These are phyloP conservation scores for Florisuga fusca DNA, from an alignment of 2,797 vertebrate species.

Conservation along the genomic window DNA sequence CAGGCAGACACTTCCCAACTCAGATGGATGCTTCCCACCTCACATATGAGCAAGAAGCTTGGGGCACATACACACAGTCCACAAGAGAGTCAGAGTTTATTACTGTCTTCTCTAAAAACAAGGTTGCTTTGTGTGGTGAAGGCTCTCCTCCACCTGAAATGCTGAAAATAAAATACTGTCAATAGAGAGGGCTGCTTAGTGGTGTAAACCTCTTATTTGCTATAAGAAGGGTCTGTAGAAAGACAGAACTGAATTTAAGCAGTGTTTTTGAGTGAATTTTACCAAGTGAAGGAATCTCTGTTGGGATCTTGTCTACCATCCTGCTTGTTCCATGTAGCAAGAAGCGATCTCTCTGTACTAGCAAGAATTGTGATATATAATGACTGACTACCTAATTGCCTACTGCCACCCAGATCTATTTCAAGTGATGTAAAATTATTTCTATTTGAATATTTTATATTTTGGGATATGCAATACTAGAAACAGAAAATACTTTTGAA, in stretches of 20 bases:
- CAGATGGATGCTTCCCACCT: neutral
- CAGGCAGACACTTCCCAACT: too few relatives aligned
- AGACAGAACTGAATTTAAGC: neutral
- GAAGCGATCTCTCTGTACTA: neutral
- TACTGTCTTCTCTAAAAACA: neutral
- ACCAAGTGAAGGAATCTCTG: neutral
- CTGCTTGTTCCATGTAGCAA: neutral
- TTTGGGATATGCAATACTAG: neutral
- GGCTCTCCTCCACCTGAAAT: neutral
- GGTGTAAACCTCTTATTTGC: neutral
- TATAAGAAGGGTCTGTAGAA: neutral
- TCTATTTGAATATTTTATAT: neutral
- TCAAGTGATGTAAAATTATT: neutral
- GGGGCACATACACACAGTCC: neutral
- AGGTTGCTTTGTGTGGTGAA: neutral
- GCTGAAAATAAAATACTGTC: neutral
- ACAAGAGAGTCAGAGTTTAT: neutral
- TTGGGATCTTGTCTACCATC: neutral
- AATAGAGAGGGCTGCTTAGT: neutral
- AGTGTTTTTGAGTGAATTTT: neutral
- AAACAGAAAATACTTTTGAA: neutral
- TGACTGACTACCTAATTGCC: neutral
- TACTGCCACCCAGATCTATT: neutral
- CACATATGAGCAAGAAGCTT: rapidly evolving
- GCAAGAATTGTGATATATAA: neutral